phyloP scores from a whole-genome alignment of 2,888 invertebrate genomes.

The Nomada goodeniana region DNA sequence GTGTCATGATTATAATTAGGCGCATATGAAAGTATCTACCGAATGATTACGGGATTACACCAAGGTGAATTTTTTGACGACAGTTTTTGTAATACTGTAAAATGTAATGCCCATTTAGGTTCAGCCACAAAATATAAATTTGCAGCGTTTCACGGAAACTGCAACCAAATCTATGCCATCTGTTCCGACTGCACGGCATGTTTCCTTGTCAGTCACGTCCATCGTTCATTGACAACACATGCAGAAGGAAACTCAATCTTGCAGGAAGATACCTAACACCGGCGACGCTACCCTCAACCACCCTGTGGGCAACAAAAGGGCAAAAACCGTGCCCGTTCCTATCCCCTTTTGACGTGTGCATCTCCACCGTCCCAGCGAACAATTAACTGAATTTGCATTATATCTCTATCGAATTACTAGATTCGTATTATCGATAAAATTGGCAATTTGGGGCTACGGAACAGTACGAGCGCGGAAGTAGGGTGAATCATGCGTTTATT shows the following conservation, averaged over 20 bases:
- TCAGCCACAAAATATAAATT: background rate
- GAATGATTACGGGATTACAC: too few species aligned
- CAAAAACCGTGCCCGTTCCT: conserved; percentile 58
- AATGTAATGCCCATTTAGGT: background rate
- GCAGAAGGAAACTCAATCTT: conserved; percentile 80
- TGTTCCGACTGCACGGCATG: conserved; percentile 60
- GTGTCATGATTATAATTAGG: background rate
- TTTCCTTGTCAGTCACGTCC: conserved; percentile 70
- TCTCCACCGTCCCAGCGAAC: conserved; percentile 76
- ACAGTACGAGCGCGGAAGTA: conserved; percentile 20
- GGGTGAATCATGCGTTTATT: conserved; percentile 73
- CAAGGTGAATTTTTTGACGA: background rate
- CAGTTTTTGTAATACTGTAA: background rate
- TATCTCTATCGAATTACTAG: conserved; percentile 84
- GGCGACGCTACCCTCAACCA: conserved; percentile 53
- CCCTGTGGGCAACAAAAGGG: conserved; percentile 70
- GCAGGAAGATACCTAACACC: conserved; percentile 75
- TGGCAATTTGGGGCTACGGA: conserved; percentile 77
- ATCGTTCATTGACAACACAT: conserved; percentile 75
- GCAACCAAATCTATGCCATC: conserved; percentile 71
- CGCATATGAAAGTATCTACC: background rate
- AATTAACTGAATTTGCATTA: conserved; percentile 84
- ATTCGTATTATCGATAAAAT: conserved; percentile 84
- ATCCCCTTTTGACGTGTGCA: conserved; percentile 57
- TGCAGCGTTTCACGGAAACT: conserved; percentile 17